These are phyloP conservation scores for Bellardia pandia DNA, from an alignment of 2,888 invertebrate species.

Conservation along the genomic window DNA sequence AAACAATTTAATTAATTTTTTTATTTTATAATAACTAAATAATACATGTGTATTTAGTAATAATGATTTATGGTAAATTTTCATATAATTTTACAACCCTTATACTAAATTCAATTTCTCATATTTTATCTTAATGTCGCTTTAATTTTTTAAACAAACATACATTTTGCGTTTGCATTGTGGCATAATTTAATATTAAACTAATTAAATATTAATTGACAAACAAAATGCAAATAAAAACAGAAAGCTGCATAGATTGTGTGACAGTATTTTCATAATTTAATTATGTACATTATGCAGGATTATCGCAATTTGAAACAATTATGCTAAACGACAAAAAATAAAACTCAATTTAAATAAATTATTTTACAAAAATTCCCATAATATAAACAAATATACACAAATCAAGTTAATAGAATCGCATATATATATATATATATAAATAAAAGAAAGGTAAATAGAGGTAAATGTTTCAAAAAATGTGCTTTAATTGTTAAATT, in stretches of 20 bases:
- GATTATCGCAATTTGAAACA: conserved; percentile 45
- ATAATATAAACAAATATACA: neutral
- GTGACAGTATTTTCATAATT: conserved; percentile 57
- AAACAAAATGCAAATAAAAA: conserved; percentile 22
- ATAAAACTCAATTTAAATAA: conserved; percentile 25
- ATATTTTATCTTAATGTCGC: neutral
- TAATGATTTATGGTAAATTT: too few species aligned
- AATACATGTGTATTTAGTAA: too few species aligned
- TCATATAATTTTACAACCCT: neutral
- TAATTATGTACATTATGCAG: conserved; percentile 44
- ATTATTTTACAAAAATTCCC: conserved; percentile 9
- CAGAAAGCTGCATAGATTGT: conserved; percentile 9
- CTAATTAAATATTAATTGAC: conserved; percentile 61
- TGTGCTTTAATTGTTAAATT: conserved; percentile 30
- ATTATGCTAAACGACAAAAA: neutral
- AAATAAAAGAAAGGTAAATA: too few species aligned
- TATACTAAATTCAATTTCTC: neutral
- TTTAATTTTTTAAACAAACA: neutral
- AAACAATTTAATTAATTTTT: too few species aligned
- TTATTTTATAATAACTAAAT: too few species aligned
- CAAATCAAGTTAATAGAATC: neutral
- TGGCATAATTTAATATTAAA: conserved; percentile 55
- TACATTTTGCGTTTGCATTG: neutral
- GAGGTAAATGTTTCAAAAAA: neutral
- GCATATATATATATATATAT: neutral